Percentiles rank a stretch among this genome's conserved stretches.
These are phyloP conservation scores for Plestiodon gilberti DNA, from an alignment of 2,113 vertebrate genomes.

Conservation along the genomic window DNA sequence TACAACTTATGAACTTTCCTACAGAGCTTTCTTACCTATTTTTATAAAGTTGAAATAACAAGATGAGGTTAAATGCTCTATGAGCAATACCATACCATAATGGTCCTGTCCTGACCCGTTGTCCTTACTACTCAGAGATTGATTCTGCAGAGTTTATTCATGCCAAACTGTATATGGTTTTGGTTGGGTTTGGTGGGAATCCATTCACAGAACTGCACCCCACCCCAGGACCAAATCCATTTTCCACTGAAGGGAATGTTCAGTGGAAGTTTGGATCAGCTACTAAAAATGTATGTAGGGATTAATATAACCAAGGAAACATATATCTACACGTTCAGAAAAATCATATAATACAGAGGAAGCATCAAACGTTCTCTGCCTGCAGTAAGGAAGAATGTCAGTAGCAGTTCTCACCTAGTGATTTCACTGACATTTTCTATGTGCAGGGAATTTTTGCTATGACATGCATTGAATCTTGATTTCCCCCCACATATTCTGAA, in stretches of 20 bases:
- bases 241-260: not conserved
- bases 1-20: slow-evolving; percentile 74
- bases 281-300: slow-evolving; percentile 24
- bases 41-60: slow-evolving; percentile 74
- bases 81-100: slow-evolving; percentile 70
- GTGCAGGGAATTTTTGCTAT: not conserved
- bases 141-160: slow-evolving; percentile 41
- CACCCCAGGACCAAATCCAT: not conserved
- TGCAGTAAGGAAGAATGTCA: not conserved
- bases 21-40: slow-evolving; percentile 83
- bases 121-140: slow-evolving; percentile 60
- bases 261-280: not conserved
- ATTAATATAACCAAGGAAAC: slow-evolving; percentile 47
- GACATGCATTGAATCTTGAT: not conserved
- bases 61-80: slow-evolving; percentile 72
- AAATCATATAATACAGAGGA: not conserved
- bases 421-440: not conserved
- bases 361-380: not conserved
- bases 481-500: not conserved
- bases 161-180: slow-evolving; percentile 26
- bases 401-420: not conserved
- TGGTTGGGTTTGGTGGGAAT: slow-evolving; percentile 21
- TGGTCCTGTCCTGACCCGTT: slow-evolving; percentile 52
- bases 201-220: slow-evolving; percentile 23
- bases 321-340: not conserved